phyloP scores from a whole-genome alignment of 2,113 vertebrate genomes.

The Calidris pygmaea region DNA sequence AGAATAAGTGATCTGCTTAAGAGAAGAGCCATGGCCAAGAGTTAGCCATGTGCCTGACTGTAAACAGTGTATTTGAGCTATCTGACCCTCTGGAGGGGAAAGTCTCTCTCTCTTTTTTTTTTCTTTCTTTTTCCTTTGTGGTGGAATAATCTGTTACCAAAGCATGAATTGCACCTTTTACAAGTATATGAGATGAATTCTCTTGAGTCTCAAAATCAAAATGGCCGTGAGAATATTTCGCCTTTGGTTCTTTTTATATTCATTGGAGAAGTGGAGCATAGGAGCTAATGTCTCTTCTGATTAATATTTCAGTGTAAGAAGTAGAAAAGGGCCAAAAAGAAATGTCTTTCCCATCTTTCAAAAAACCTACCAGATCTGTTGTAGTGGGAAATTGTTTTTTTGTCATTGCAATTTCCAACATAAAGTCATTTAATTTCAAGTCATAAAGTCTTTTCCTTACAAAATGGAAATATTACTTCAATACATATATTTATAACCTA shows the following conservation, averaged over 20 bases:
- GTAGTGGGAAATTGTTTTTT: neutral
- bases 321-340: neutral
- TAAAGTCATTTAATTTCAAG: neutral
- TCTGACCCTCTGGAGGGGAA: neutral
- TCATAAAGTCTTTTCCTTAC: neutral
- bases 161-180: neutral
- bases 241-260: neutral
- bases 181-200: neutral
- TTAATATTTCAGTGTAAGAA: neutral
- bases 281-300: neutral
- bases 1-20: neutral
- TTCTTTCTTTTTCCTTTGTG: neutral
- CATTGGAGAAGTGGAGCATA: neutral
- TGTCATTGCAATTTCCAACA: neutral
- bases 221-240: neutral
- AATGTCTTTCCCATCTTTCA: neutral
- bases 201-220: neutral
- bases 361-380: neutral
- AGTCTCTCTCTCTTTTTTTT: neutral
- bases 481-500: neutral
- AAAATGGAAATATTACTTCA: neutral
- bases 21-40: neutral
- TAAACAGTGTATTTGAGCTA: neutral
- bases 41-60: neutral
- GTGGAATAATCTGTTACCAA: neutral